Evolutionary conservation across 2,888 invertebrate genomes (phyloP).

Genomic region (Aproaerema taeniolella): DNA sequence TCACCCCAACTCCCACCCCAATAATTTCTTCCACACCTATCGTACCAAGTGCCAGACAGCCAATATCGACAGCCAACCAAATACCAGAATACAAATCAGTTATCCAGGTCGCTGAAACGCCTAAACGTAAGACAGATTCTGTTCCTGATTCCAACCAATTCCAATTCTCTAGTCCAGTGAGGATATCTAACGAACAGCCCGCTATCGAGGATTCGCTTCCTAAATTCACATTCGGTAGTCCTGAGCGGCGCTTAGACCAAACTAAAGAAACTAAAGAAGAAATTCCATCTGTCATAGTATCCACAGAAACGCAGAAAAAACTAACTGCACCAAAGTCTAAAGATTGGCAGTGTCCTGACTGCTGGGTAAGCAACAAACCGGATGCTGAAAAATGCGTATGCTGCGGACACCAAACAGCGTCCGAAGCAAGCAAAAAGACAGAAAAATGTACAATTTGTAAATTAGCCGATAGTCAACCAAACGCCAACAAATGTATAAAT

Average conservation of each 20-base stretch:
- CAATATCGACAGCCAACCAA: neutral
- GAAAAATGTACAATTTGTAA: conserved; percentile 38
- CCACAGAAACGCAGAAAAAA: too few species aligned
- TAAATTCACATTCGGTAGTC: conserved; percentile 43
- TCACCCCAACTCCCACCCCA: conserved; percentile 13
- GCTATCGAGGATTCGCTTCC: conserved; percentile 22
- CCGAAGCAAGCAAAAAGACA: conserved; percentile 19
- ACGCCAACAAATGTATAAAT: conserved; percentile 33
- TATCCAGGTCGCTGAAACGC: conserved; percentile 12
- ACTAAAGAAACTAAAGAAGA: conserved; percentile 22
- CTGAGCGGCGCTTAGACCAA: conserved; percentile 37
- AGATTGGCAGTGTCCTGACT: conserved; percentile 36
- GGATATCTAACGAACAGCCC: conserved; percentile 30
- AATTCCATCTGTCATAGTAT: conserved; percentile 28
- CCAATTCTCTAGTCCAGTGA: conserved; percentile 47
- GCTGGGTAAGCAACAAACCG: conserved; percentile 40
- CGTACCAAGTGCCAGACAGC: too few species aligned
- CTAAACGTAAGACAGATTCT: conserved; percentile 27
- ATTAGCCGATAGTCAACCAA: conserved; percentile 25
- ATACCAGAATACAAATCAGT: too few species aligned
- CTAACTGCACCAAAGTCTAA: conserved; percentile 10
- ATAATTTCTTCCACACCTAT: conserved; percentile 3
- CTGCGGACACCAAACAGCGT: too few species aligned
- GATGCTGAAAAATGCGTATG: conserved; percentile 40
- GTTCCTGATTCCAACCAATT: conserved; percentile 28